These are phyloP conservation scores for Rotaria socialis DNA, from an alignment of 2,888 invertebrate genomes.

Conservation along the genomic window DNA sequence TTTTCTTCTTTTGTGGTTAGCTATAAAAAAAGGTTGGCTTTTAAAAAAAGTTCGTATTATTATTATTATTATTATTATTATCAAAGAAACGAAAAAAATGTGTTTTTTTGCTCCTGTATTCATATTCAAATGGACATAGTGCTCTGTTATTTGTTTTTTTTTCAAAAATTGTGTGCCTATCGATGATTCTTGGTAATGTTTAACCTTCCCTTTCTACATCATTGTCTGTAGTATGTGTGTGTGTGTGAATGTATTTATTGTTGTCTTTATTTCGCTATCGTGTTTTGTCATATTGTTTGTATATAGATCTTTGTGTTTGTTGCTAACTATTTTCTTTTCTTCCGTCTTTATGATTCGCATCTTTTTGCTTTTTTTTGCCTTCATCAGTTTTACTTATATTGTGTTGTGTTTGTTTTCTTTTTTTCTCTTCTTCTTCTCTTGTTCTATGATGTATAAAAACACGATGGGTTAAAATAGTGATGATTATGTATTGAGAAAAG, in stretches of 20 bases:
- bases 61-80: background rate
- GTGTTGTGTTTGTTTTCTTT: constrained; percentile 12
- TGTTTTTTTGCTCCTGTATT: background rate
- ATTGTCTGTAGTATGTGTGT: background rate
- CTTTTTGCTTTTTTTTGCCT: background rate
- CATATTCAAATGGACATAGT: background rate
- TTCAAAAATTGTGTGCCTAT: background rate
- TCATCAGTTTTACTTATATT: constrained; percentile 26
- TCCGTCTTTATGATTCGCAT: constrained; percentile 22
- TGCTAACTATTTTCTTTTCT: constrained; percentile 18
- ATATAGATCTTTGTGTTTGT: background rate
- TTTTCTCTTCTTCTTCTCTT: background rate
- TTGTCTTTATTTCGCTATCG: background rate
- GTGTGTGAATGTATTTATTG: constrained; percentile 18
- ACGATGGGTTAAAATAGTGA: constrained; percentile 17
- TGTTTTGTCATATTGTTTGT: constrained; percentile 22
- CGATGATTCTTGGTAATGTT: background rate
- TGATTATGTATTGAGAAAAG: constrained; percentile 13
- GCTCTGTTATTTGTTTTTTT: background rate
- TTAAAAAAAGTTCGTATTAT: background rate
- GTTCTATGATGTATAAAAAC: constrained; percentile 22
- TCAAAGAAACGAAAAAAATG: background rate
- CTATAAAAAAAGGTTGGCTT: background rate
- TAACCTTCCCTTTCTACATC: background rate
- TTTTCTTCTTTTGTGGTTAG: background rate